phyloP scores from a whole-genome alignment of 2,797 vertebrate genomes.

The Fratercula arctica region DNA sequence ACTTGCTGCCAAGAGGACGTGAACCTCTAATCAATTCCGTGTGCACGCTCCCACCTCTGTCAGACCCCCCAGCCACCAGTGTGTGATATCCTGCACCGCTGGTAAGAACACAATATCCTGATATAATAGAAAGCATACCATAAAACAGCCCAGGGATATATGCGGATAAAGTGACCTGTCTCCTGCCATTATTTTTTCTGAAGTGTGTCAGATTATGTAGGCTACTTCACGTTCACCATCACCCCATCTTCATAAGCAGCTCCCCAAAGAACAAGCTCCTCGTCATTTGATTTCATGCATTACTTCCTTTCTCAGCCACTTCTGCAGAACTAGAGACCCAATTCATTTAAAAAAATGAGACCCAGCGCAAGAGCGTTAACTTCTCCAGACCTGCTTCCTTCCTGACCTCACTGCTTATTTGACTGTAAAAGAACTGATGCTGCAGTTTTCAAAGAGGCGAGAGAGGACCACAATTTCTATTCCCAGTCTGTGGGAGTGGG shows the following conservation, averaged over 20 bases:
- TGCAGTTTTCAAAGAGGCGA: slow-evolving; percentile 30
- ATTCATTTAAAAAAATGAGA: neutral
- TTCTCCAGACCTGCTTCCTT: slow-evolving; percentile 18
- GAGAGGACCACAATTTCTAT: neutral
- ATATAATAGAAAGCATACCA: slow-evolving; percentile 22
- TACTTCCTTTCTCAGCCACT: slow-evolving; percentile 33
- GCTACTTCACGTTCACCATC: neutral
- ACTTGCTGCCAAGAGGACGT: neutral
- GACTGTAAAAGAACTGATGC: slow-evolving; percentile 31
- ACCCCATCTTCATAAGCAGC: neutral
- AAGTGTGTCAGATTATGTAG: neutral
- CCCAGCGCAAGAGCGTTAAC: neutral
- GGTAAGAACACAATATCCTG: slow-evolving; percentile 29
- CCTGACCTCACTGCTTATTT: slow-evolving; percentile 29
- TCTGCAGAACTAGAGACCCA: neutral
- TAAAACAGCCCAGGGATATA: neutral
- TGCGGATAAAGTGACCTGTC: neutral
- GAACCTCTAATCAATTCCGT: neutral
- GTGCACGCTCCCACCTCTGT: neutral
- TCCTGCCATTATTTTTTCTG: neutral
- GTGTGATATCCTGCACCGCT: neutral
- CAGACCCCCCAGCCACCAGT: neutral
- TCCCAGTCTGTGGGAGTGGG: slow-evolving; percentile 41
- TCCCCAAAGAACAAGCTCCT: neutral
- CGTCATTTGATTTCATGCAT: neutral